These are phyloP conservation scores for Ceyx melanurus DNA, from an alignment of 2,113 vertebrate species.

Conservation along the genomic window DNA sequence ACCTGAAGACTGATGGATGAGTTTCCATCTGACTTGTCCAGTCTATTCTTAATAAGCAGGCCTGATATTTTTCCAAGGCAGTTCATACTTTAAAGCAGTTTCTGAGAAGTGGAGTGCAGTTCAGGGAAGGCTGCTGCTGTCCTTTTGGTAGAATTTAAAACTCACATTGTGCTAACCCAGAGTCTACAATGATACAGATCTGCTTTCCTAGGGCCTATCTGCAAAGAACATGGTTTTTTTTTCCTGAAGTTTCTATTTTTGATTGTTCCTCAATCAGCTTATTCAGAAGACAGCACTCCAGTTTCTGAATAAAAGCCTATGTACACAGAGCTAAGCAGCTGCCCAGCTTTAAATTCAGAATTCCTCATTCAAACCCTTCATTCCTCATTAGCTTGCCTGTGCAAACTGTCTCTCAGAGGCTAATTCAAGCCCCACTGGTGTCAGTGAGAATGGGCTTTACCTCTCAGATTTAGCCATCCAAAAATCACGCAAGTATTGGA, in stretches of 20 bases:
- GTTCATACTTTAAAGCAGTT: neutral
- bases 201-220: neutral
- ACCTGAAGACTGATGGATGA: neutral
- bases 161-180: neutral
- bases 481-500: slow-evolving; percentile 1
- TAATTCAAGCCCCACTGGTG: neutral
- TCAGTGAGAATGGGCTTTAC: neutral
- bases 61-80: neutral
- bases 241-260: neutral
- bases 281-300: neutral
- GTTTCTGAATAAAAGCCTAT: neutral
- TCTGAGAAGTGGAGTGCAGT: neutral
- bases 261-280: neutral
- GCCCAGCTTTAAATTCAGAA: neutral
- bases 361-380: slow-evolving; percentile 12
- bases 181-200: neutral
- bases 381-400: slow-evolving; percentile 4
- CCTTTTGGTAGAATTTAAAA: neutral
- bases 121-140: neutral
- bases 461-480: slow-evolving; percentile 18
- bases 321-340: neutral
- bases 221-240: neutral
- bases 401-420: neutral
- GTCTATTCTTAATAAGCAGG: neutral
- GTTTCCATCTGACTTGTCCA: neutral